Evolutionary conservation across 1,140 invertebrate species (phyloP).

Genomic region (Anastatus disparis): DNA sequence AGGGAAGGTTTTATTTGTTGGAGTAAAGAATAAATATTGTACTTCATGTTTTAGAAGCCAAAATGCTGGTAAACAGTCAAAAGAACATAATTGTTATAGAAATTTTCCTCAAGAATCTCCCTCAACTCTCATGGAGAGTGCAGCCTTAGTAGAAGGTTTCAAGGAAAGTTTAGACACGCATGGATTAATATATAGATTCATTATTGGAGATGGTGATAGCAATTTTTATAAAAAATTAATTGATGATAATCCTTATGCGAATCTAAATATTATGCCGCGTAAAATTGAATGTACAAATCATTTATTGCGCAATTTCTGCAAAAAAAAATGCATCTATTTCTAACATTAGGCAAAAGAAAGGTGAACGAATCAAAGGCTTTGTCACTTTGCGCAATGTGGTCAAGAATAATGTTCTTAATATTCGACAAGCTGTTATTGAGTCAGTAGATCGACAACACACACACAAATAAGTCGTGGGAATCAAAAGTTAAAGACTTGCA

Average conservation of each 20-base stretch:
- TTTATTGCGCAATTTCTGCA: conserved; percentile 6
- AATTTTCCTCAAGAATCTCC: conserved; percentile 44
- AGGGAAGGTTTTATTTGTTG: conserved; percentile 45
- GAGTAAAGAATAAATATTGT: conserved; percentile 53
- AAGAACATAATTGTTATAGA: conserved; percentile 43
- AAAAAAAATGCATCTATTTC: not conserved
- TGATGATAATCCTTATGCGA: conserved; percentile 17
- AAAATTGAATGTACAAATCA: not conserved
- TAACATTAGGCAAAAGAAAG: not conserved
- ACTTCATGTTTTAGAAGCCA: conserved; percentile 35
- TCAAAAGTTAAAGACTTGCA: not conserved
- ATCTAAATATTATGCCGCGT: conserved; percentile 10
- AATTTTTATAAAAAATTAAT: conserved; percentile 52
- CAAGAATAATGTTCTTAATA: not conserved
- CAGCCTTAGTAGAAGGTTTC: conserved; percentile 61
- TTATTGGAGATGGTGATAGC: conserved; percentile 41
- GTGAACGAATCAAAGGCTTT: not conserved
- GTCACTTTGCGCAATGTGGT: not conserved
- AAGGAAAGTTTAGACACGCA: conserved; percentile 51
- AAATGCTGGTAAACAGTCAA: not conserved
- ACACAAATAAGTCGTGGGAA: no score
- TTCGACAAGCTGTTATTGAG: conserved; percentile 23
- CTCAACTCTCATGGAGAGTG: conserved; percentile 63
- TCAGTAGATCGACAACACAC: not conserved
- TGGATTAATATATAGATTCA: conserved; percentile 57